Base-by-base conservation (phyloP, 1,140 invertebrate species). In the Magallana angulata region DNA sequence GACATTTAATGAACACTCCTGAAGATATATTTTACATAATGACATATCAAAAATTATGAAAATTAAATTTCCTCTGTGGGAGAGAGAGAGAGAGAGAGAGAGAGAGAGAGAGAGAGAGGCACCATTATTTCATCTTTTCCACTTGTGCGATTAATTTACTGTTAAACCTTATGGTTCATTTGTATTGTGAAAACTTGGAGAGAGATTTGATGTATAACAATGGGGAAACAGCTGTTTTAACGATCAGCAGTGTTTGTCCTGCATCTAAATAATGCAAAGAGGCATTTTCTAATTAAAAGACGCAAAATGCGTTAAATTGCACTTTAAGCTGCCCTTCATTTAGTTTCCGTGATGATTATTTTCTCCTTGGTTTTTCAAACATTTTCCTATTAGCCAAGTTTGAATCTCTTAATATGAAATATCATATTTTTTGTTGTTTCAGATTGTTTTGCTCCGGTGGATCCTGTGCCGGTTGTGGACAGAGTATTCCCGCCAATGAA, bases 381-480 rank as follows among this genome's bases (percentile, higher is more conserved):
- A 59, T 84, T n/a, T 62, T 24, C 18, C 16, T 30, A 87, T 85
- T 48, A 71, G 11, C 58, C 14, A 16, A 16, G n/a, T 64, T 56
- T 12, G 48, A 24, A 86, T 18, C 8, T 59, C 58, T 87, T 71
- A 80, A 30, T 30, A 30, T 76, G 1, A 48, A 48, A 48, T 48
- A 48, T 48, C 36, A 48, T 48, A 4, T 48, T 64, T 64, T n/a
- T 24, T 24, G 24, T 24, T 64, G 36, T 96, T 96, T 56, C 96
- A 98, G 98, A 96, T 96, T 98, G 96, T 98, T 98, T 95, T 97
- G 98, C 16, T 97, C 96, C 92, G 96, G 97, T 88, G 98, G 97
- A 89, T 97, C 97, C 91, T 99, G 98, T 95, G 96, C 97, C 92
- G 97, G 96, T 91, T 99, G 98, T 95, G 97, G 97, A 87, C 97